Conservation (phyloP, 2,797 vertebrate genomes). For the Prunella strophiata region DNA sequence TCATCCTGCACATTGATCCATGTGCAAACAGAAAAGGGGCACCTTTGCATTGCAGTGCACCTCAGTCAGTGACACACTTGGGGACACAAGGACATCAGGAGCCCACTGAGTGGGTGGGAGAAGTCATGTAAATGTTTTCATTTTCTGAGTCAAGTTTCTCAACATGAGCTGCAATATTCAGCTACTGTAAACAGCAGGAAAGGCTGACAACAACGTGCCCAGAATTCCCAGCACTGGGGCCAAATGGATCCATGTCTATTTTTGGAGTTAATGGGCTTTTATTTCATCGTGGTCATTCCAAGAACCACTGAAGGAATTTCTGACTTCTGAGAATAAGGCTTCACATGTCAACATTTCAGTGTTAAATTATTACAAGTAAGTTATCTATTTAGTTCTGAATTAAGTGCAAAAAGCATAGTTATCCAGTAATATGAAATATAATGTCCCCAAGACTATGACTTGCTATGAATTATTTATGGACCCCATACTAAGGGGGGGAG, state of each 20-base stretch:
- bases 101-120: accelerated
- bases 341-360: not conserved
- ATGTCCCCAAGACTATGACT: not conserved
- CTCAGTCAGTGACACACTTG: not conserved
- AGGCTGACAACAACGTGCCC: not conserved
- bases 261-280: not conserved
- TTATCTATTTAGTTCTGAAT: not conserved
- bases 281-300: not conserved
- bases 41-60: not conserved
- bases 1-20: accelerated
- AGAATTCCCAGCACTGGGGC: not conserved
- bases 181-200: not conserved
- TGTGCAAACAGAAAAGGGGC: not conserved
- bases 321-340: not conserved
- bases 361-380: not conserved
- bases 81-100: not conserved
- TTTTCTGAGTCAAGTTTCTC: not conserved
- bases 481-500: not conserved
- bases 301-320: not conserved
- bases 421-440: not conserved
- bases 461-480: not conserved
- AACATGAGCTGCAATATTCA: not conserved
- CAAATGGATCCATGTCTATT: accelerated
- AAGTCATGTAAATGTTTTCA: not conserved
- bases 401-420: not conserved